Percentiles rank a stretch among this genome's conserved stretches.
These are phyloP conservation scores for Origma solitaria DNA, from an alignment of 2,113 vertebrate genomes.

Conservation along the genomic window DNA sequence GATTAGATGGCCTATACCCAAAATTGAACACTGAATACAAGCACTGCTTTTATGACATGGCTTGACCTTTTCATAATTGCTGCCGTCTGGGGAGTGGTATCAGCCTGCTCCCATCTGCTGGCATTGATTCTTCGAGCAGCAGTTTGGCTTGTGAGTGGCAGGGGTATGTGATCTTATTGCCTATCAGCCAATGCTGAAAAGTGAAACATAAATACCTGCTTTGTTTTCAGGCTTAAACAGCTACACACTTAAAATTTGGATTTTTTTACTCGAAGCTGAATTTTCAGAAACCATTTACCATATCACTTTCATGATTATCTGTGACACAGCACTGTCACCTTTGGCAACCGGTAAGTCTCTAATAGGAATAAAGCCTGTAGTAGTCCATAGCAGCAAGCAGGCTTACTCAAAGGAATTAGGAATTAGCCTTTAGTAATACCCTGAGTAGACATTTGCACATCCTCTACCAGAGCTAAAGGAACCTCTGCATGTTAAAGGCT, in stretches of 20 bases:
- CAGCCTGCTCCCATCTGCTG: background rate
- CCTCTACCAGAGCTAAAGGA: slow-evolving; percentile 32
- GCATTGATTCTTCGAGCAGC: background rate
- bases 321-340: slow-evolving; percentile 42
- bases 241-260: background rate
- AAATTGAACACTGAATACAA: background rate
- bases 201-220: background rate
- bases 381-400: slow-evolving; percentile 53
- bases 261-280: background rate
- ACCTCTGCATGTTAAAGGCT: background rate
- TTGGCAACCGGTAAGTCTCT: slow-evolving; percentile 43
- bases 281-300: background rate
- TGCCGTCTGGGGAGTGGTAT: background rate
- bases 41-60: background rate
- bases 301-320: slow-evolving; percentile 2
- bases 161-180: background rate
- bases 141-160: background rate
- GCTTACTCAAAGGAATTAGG: slow-evolving; percentile 67
- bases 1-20: background rate
- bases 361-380: slow-evolving; percentile 45
- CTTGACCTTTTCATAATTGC: background rate
- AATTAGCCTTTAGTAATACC: slow-evolving; percentile 65
- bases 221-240: background rate
- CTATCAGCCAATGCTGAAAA: background rate
- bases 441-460: background rate